Conservation (phyloP, 2,797 vertebrate species). For the Myotis pilosus region DNA sequence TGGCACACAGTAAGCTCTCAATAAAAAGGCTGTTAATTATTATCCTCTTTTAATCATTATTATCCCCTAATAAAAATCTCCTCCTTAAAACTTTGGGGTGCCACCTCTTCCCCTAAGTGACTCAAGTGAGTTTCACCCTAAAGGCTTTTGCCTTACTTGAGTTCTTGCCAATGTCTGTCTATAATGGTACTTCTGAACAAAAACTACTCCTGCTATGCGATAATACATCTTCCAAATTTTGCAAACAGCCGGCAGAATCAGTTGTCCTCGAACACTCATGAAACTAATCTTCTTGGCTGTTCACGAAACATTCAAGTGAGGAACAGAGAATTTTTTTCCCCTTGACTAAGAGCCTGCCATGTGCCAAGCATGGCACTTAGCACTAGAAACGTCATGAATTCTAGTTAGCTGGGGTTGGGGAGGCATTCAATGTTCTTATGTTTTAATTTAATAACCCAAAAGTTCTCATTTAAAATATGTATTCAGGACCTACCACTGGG, state of each 20-base stretch:
- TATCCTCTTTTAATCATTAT: neutral
- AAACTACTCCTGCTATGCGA: neutral
- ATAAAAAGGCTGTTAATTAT: neutral
- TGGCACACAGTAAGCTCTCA: neutral
- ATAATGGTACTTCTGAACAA: neutral
- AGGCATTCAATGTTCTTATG: neutral
- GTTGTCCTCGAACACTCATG: neutral
- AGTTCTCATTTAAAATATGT: conserved; percentile 22
- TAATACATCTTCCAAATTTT: conserved; percentile 22
- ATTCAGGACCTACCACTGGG: neutral
- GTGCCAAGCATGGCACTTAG: neutral
- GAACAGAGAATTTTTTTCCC: neutral
- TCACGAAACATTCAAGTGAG: neutral
- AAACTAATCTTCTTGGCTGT: neutral
- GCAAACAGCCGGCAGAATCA: conserved; percentile 3
- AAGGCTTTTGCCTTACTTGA: neutral
- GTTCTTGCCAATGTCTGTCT: neutral
- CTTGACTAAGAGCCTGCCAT: neutral
- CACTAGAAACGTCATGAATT: neutral
- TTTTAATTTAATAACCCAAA: conserved; percentile 37
- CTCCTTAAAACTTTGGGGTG: neutral
- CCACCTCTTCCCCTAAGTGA: neutral
- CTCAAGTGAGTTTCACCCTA: neutral
- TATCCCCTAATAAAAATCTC: neutral
- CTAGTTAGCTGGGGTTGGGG: neutral